A percentile compares a stretch with the other conserved stretches of the same genome.
Conservation (phyloP, 2,888 invertebrate genomes). For the Athalia cordata region DNA sequence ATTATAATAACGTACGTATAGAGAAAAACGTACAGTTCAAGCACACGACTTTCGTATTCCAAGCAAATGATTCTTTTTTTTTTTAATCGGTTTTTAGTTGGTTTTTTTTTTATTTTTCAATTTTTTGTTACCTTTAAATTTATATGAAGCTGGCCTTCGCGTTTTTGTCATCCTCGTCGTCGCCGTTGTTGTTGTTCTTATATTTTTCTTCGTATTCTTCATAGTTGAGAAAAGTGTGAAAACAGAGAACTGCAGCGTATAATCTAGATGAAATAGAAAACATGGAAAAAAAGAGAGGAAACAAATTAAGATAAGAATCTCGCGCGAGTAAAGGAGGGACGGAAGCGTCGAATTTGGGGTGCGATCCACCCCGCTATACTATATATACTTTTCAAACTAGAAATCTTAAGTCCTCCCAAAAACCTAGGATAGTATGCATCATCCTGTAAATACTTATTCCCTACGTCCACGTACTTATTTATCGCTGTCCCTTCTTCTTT, state of each 20-base stretch:
- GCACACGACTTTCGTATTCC: too few relatives aligned
- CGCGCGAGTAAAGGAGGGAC: slow-evolving; percentile 17
- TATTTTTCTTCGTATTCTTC: background rate
- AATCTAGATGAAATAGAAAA: too few relatives aligned
- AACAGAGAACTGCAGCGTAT: too few relatives aligned
- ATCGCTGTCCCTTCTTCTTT: slow-evolving; percentile 35
- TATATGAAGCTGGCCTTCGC: slow-evolving; percentile 27
- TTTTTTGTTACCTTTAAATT: too few relatives aligned
- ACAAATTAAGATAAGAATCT: slow-evolving; percentile 36
- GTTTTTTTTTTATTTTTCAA: background rate
- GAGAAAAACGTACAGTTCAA: too few relatives aligned
- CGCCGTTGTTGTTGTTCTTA: slow-evolving; percentile 1
- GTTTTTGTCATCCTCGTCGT: background rate
- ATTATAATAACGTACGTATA: too few relatives aligned
- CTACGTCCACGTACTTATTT: slow-evolving; percentile 43
- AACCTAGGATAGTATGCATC: background rate
- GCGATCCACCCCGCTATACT: slow-evolving; percentile 4
- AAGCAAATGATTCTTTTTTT: too few relatives aligned
- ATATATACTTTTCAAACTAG: too few relatives aligned
- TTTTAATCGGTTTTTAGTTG: background rate
- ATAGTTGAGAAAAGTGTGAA: too few relatives aligned
- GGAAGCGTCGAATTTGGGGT: slow-evolving; percentile 27
- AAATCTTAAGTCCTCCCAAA: too few relatives aligned
- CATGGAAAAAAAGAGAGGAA: background rate
- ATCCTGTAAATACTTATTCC: slow-evolving; percentile 31